Evolutionary conservation across 2,797 vertebrate genomes (phyloP).

Genomic region (Delichon dasypus): DNA sequence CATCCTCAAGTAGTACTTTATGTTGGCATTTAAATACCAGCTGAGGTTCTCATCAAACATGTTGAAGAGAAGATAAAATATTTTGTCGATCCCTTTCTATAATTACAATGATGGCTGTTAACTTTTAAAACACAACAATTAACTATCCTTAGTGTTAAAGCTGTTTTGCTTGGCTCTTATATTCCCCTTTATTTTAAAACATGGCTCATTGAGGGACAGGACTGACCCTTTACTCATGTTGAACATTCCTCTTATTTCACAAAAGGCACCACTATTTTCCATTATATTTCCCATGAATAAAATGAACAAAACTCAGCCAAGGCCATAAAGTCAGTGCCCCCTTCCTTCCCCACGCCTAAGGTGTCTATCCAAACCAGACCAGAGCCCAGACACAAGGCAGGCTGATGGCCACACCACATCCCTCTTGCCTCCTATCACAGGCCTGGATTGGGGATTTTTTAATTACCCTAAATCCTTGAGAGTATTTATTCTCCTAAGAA

Average conservation of each 20-base stretch:
- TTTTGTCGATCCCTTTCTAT: conserved; percentile 78
- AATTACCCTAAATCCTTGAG: background rate
- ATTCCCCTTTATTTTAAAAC: background rate
- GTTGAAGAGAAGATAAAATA: conserved; percentile 80
- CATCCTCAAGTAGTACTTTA: conserved; percentile 52
- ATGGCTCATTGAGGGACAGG: background rate
- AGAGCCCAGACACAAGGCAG: background rate
- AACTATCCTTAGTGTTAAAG: background rate
- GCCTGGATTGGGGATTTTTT: background rate
- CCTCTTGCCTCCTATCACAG: background rate
- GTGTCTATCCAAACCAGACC: background rate
- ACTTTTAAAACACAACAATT: background rate
- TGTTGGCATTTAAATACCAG: conserved; percentile 75
- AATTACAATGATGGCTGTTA: conserved; percentile 28
- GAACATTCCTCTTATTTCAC: background rate
- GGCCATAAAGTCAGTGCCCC: background rate
- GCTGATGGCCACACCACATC: background rate
- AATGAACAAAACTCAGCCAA: background rate
- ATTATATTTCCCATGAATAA: background rate
- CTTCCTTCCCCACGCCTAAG: background rate
- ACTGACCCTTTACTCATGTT: background rate
- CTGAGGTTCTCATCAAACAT: conserved; percentile 80
- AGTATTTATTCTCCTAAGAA: background rate
- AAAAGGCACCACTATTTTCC: background rate
- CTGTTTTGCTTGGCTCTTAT: background rate